Evolutionary conservation across 53 echinoderm and acorn worm genomes (phyloP), one percentile per base, ranked within the genome.

Genomic region (Patiria pectinifera): DNA sequence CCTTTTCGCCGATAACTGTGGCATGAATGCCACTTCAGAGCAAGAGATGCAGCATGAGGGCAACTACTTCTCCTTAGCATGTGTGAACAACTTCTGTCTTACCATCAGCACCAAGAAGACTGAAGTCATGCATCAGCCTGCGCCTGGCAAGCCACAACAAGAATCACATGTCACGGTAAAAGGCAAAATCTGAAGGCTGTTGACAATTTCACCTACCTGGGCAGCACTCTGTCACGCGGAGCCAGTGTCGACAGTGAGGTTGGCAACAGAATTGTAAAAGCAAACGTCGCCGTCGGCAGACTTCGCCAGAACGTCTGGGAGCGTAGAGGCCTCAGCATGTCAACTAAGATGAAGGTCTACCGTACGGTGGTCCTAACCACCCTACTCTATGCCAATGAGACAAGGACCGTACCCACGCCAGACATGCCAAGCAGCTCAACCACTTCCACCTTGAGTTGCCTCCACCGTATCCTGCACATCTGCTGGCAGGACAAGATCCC

Each of bases 21-120:
- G 82, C 53, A 82, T 82, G 11, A 91, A 91, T 23, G 24, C 70
- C 23, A 4, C 4, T 25, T 6, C 25, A 6, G 82, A 22, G 8
- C 43, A 58, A 22, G 76, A 82, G 10, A 93, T 82, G 91, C 91
- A 84, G 46, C 19, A 22, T 3, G 60, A 45, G 45, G 61, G 84
- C 84, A 48, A 83, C 76, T 15, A 2, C 46, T 77, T 76, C 78
- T 60, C 91, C 14, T 59, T 25, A 7, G 74, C 53, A 5, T 53
- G 4, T 0, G 92, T 11, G 62, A 85, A 35, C 85, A 77, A 85
- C 92, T 92, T 92, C 6, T 25, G 86, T 22, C 80, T 80, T 15
- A 81, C 82, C 47, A 85, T 92, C 78, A 77, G 92, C 59, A 92
- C 14, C 59, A 91, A 85, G 78, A 92, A 85, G 62, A 92, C 85